Conservation (phyloP, 2,888 invertebrate species). For the Brachyptera risi region DNA sequence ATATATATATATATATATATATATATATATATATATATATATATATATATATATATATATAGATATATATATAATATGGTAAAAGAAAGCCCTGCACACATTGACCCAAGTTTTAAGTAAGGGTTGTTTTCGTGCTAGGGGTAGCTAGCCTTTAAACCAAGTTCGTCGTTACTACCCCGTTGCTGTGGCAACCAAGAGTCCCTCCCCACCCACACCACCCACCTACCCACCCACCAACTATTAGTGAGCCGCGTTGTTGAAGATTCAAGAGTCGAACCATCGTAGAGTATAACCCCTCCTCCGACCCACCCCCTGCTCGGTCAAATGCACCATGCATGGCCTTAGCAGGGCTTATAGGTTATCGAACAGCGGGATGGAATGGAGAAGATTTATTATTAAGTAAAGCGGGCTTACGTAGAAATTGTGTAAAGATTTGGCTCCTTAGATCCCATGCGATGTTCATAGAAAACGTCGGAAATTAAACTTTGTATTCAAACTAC, state of each 20-base stretch:
- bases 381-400: constrained; percentile 19
- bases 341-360: constrained; percentile 16
- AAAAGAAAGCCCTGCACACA: too few species aligned
- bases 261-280: background rate
- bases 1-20: constrained; percentile 3
- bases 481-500: background rate
- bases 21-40: constrained; percentile 3
- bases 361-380: constrained; percentile 22
- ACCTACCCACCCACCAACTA: constrained; percentile 16
- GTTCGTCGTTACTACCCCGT: too few species aligned
- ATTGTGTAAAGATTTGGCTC: constrained; percentile 1
- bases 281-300: background rate
- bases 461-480: background rate
- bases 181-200: constrained; percentile 26
- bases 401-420: background rate
- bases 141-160: too few species aligned
- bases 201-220: constrained; percentile 16
- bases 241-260: too few species aligned
- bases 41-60: constrained; percentile 3
- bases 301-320: background rate
- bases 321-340: background rate
- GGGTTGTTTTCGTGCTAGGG: too few species aligned
- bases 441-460: background rate
- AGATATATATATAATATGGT: constrained; percentile 1
- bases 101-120: too few species aligned